Evolutionary conservation across 2,888 invertebrate genomes (phyloP), one percentile per base, ranked within the genome.

Genomic region (Cheilosia vernalis): DNA sequence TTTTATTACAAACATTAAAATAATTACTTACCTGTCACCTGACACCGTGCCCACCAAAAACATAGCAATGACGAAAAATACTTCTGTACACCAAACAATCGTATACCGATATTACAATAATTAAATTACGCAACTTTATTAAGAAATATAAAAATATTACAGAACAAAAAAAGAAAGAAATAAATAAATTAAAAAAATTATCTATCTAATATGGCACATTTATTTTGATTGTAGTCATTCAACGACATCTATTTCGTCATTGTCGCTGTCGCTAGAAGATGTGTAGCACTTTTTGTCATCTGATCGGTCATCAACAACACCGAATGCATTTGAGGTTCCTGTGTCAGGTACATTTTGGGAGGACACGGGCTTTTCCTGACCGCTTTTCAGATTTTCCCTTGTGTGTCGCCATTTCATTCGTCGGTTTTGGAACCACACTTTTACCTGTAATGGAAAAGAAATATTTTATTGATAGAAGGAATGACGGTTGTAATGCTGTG

Each of bases 361-460:
- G 64, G 79, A 17, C 0, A 90, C 88, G 40, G 91, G 89, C 72
- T 91, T 92, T 60, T 92, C 92, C 33, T 92, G 91, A 0, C 91
- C 91, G 64, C 90, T 91, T 72, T 91, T 92, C 0, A 92, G 88
- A 84, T 94, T 94, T 88, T 96, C 95, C 87, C 95, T 95, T 37
- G 95, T 95, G 89, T 97, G 97, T 0, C 97, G 94, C 97, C 97
- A 97, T 91, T 97, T 97, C 97, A 97, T 97, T 74, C 97, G 94
- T 0, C 97, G 94, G 90, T 92, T 98, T 93, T 98, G 98, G 91
- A 97, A 98, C 97, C 97, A 97, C 2, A 98, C 97, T 92, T 97
- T 97, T 2, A 97, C 97, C 96, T 97, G 91, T 13, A 88, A 80
- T 81, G 53, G 30, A 27, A 64, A 7, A 2, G 2, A 74, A 42